phyloP scores from a whole-genome alignment of 2,888 invertebrate genomes.

The Pammene aurita region DNA sequence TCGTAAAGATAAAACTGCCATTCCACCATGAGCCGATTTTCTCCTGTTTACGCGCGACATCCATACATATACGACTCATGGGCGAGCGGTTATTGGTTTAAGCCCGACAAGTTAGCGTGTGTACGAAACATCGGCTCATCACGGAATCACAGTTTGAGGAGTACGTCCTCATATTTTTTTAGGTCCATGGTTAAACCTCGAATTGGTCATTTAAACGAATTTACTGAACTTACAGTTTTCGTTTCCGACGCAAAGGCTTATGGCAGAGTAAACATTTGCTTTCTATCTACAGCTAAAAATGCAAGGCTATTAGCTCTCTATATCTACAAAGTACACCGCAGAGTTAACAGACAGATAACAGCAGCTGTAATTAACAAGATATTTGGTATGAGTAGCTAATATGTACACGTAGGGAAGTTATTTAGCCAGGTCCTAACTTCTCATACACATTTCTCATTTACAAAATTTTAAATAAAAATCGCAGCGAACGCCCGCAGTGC shows the following conservation, averaged over 20 bases:
- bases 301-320: neutral
- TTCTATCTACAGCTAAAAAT: neutral
- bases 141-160: too few species aligned
- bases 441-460: neutral
- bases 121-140: too few species aligned
- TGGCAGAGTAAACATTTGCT: neutral
- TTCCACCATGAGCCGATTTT: too few species aligned
- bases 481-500: conserved; percentile 2
- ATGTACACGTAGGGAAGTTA: neutral
- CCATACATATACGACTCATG: too few species aligned
- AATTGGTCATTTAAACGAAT: conserved; percentile 64
- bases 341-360: neutral
- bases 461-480: conserved; percentile 5
- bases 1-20: too few species aligned
- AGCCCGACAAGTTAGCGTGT: too few species aligned
- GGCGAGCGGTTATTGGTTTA: too few species aligned
- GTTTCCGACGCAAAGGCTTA: conserved; percentile 1
- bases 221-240: conserved; percentile 16
- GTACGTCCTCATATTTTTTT: too few species aligned
- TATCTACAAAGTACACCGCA: too few species aligned
- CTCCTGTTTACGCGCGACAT: too few species aligned
- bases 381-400: neutral
- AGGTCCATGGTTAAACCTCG: conserved; percentile 52
- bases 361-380: neutral
- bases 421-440: neutral